These are phyloP conservation scores for Quadriops clusia DNA, from an alignment of 2,888 invertebrate genomes.

Conservation along the genomic window DNA sequence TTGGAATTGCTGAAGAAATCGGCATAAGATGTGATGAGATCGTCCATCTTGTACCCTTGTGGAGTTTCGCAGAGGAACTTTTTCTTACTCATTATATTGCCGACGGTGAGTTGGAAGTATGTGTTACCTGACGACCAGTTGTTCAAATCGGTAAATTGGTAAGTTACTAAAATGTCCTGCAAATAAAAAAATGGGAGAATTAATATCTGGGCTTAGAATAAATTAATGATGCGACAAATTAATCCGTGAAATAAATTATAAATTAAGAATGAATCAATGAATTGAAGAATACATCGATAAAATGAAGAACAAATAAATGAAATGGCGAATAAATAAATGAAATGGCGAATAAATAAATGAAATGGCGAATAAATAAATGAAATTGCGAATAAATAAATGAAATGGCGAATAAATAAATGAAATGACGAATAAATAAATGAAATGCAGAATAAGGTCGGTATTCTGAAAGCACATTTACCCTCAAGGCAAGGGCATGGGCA, in stretches of 20 bases:
- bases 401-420: too few relatives aligned
- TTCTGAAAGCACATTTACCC: too few relatives aligned
- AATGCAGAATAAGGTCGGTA: too few relatives aligned
- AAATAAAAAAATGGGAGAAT: constrained; percentile 23
- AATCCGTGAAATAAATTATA: constrained; percentile 1
- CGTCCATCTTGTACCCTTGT: constrained; percentile 94
- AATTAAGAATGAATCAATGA: constrained; percentile 6
- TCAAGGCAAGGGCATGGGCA: too few relatives aligned
- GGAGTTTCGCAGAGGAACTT: constrained; percentile 84
- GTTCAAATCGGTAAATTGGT: constrained; percentile 78
- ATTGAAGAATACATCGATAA: constrained; percentile 8
- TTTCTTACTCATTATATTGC: constrained; percentile 83
- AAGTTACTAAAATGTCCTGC: constrained; percentile 69
- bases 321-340: too few relatives aligned
- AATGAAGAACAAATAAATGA: constrained; percentile 2
- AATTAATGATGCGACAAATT: constrained; percentile 7
- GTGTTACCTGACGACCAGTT: constrained; percentile 96
- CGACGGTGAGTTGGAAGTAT: constrained; percentile 89
- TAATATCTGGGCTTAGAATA: constrained; percentile 4
- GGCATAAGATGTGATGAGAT: constrained; percentile 84
- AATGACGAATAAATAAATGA: too few relatives aligned
- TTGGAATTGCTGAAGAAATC: constrained; percentile 37
- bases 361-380: too few relatives aligned
- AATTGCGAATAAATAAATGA: too few relatives aligned
- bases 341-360: too few relatives aligned